Conservation (phyloP, 92 coral and sea anemone genomes). For the Phenganax stokvisi region DNA sequence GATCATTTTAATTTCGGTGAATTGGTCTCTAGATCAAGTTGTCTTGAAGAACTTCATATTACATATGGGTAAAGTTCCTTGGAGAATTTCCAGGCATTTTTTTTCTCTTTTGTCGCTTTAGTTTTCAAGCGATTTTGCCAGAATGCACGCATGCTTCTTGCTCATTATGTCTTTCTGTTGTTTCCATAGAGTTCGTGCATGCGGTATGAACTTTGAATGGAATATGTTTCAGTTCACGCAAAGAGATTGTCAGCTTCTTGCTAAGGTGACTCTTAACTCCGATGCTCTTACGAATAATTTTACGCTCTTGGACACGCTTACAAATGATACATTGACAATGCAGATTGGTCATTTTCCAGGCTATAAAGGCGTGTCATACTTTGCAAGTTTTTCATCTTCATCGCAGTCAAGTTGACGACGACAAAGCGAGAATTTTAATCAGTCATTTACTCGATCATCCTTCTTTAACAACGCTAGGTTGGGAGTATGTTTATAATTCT, state of each 20-base stretch:
- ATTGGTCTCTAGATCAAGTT: conserved; percentile 56
- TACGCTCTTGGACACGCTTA: neutral
- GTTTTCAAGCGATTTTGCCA: too few species aligned
- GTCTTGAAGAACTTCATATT: conserved; percentile 77
- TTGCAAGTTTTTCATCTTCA: conserved; percentile 91
- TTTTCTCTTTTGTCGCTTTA: neutral
- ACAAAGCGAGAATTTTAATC: conserved; percentile 84
- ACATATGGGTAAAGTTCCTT: conserved; percentile 68
- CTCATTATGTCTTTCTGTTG: too few species aligned
- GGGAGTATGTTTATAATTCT: neutral
- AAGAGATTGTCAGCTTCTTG: conserved; percentile 86
- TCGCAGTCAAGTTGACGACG: conserved; percentile 95
- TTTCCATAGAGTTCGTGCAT: conserved; percentile 73
- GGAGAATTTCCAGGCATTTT: neutral
- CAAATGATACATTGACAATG: neutral
- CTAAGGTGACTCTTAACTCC: conserved; percentile 56
- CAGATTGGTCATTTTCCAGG: conserved; percentile 45
- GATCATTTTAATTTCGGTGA: conserved; percentile 98
- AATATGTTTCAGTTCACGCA: conserved; percentile 84
- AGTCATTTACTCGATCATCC: conserved; percentile 91
- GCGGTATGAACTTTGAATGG: conserved; percentile 99
- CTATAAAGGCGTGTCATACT: conserved; percentile 85
- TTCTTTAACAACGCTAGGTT: conserved; percentile 63
- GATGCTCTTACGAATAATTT: neutral
- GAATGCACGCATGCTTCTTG: too few species aligned